Conservation (phyloP, 1,140 invertebrate genomes). For the Babylonia areolata region DNA sequence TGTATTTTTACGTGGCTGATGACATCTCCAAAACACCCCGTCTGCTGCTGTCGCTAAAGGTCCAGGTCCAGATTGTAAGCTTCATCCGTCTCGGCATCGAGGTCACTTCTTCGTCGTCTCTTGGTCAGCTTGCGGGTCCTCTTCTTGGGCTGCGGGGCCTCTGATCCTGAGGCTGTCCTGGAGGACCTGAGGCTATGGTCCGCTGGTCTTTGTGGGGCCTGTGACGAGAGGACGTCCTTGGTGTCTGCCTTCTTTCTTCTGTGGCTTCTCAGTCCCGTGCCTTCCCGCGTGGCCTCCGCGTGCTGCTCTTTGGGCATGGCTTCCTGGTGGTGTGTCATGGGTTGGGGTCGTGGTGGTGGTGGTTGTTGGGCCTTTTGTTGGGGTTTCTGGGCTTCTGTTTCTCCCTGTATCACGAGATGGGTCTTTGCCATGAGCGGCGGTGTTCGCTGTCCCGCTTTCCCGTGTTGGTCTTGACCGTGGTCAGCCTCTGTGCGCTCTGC, state of each 20-base stretch:
- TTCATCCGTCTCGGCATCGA: background rate
- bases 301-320: background rate
- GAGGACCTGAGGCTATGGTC: background rate
- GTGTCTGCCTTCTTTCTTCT: background rate
- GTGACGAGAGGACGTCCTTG: background rate
- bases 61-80: too few relatives aligned
- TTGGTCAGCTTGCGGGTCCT: background rate
- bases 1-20: too few relatives aligned
- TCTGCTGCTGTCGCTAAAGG: too few relatives aligned
- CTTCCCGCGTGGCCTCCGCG: background rate
- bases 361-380: background rate
- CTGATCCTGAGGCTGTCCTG: background rate
- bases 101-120: background rate
- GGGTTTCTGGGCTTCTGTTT: background rate
- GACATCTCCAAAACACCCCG: too few relatives aligned
- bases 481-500: background rate
- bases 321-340: background rate
- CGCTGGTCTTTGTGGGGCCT: background rate
- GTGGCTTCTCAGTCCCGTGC: background rate
- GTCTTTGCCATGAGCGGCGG: background rate
- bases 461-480: background rate
- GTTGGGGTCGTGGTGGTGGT: background rate
- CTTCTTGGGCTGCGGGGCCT: conserved; percentile 3
- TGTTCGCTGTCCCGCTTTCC: background rate
- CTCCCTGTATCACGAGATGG: background rate